phyloP scores from a whole-genome alignment of 2,113 vertebrate genomes.

The Uropsilus gracilis region DNA sequence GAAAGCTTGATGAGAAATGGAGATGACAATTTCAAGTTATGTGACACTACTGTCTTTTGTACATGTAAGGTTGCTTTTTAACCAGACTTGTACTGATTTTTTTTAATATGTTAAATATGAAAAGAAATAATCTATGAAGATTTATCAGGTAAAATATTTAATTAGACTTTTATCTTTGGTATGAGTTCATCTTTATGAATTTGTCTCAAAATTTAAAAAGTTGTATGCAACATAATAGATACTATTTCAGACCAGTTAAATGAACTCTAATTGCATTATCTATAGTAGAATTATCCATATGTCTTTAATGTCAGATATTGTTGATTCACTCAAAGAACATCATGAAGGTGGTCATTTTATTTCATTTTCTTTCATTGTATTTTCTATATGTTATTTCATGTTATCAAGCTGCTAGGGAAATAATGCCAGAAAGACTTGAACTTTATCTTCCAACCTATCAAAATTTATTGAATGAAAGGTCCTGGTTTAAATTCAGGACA shows the following conservation, averaged over 20 bases:
- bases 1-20: neutral
- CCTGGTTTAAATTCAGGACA: constrained; percentile 48
- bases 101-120: neutral
- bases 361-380: constrained; percentile 30
- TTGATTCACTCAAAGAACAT: constrained; percentile 4
- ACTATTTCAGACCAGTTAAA: constrained; percentile 20
- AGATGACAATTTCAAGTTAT: neutral
- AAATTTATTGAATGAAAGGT: constrained; percentile 56
- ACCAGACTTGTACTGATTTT: neutral
- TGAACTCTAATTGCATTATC: neutral
- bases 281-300: neutral
- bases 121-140: neutral
- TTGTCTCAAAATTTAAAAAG: neutral
- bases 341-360: neutral
- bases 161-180: neutral
- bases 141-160: neutral
- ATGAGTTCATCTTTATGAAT: neutral
- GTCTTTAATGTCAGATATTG: neutral
- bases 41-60: neutral
- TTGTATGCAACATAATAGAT: neutral
- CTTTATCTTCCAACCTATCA: constrained; percentile 41
- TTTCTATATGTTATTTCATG: constrained; percentile 19
- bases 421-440: constrained; percentile 18
- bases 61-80: neutral
- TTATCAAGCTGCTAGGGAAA: neutral